Base-by-base conservation (phyloP, 2,797 vertebrate species). In the Fistularia commersonii region DNA sequence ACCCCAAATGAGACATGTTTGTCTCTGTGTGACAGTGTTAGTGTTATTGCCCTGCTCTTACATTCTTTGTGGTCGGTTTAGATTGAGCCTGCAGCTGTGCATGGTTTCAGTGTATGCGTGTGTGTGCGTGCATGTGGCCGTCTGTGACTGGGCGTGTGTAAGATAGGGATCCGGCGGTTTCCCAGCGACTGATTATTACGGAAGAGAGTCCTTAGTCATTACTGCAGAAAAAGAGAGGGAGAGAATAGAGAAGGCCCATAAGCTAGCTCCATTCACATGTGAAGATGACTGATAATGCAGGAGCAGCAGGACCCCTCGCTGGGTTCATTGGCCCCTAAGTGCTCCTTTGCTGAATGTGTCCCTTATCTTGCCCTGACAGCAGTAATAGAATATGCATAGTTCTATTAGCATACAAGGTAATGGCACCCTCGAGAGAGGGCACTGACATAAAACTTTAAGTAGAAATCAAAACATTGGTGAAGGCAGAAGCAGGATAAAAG, bases 401-500 rank as follows among this genome's bases (percentile, higher is more conserved):
- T 88, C 93, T 90, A 93, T 96, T 94, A 96, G 92, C 95, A 93
- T 92, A 93, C 87, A 81, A 90, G 91, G 82, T 93, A 94, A 94
- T 92, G 89, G 92, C 90, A 90, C 92, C 94, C 90, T 88, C 86
- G 91, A 92, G 92, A 93, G 91, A 91, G 91, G 91, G 92, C 88
- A 88, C 76, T 89, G 87, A 91, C 91, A 90, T 91, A 91, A 95
- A 93, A 93, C 93, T 93, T 93, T 94, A 95, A 97, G 91, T 93
- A 96, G 95, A 95, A 95, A 96, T 95, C 92, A 93, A 93, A 95
- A 94, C 93, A 93, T 87, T 86, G 90, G 89, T 90, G 85, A 80
- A 83, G 85, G 84, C 85, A 82, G 83, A 84, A 74, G 89, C 88
- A 79, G 87, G 87, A 89, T 86, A 93, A 94, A 91, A 77, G 71